Evolutionary conservation across 1,140 invertebrate species (phyloP).

Genomic region (Brachionus manjavacas): DNA sequence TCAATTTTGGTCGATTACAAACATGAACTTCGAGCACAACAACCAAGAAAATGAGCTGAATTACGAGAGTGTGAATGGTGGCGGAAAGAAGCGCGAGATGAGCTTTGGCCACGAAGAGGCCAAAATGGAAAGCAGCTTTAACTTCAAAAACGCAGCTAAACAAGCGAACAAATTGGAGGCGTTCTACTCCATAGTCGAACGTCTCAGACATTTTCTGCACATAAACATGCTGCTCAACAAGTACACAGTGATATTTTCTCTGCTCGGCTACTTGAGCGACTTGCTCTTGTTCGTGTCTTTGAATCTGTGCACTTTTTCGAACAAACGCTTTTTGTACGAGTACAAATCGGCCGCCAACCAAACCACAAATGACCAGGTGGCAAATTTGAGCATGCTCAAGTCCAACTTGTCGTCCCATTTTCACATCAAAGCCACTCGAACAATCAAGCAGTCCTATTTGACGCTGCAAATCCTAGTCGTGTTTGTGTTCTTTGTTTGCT

Average conservation of each 20-base stretch:
- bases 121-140: neutral
- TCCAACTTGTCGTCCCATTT: neutral
- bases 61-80: neutral
- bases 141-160: neutral
- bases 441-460: constrained; percentile 35
- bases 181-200: neutral
- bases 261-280: constrained; percentile 10
- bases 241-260: neutral
- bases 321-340: constrained; percentile 8
- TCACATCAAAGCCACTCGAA: neutral
- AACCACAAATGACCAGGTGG: neutral
- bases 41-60: neutral
- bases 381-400: too few relatives aligned
- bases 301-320: constrained; percentile 19
- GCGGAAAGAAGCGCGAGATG: neutral
- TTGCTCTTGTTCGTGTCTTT: neutral
- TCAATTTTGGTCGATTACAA: neutral
- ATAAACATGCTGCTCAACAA: constrained; percentile 26
- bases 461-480: constrained; percentile 18
- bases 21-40: neutral
- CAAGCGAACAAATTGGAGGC: neutral
- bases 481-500: constrained; percentile 34
- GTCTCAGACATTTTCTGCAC: constrained; percentile 19
- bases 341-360: neutral
- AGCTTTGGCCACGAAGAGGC: neutral